Percentiles rank a stretch among this genome's conserved stretches.
phyloP scores from a whole-genome alignment of 1,140 invertebrate species.

The Drosophila erecta region DNA sequence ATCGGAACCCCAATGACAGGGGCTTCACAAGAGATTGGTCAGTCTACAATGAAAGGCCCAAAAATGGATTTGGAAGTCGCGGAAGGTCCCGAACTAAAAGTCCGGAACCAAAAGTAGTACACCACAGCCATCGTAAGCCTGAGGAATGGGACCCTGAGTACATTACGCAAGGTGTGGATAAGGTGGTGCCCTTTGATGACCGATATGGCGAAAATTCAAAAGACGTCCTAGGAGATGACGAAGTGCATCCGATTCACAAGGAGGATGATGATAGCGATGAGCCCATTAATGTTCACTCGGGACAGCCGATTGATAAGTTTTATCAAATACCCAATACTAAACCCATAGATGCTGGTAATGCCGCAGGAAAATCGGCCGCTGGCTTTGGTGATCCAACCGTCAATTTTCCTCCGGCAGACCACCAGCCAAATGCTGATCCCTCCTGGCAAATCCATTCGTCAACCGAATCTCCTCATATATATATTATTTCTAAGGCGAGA shows the following conservation, averaged over 20 bases:
- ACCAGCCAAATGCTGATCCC: background rate
- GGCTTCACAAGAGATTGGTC: slow-evolving; percentile 3
- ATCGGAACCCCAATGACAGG: background rate
- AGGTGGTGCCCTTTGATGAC: background rate
- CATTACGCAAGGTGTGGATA: background rate
- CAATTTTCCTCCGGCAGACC: slow-evolving; percentile 9
- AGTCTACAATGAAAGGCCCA: background rate
- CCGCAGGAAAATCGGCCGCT: slow-evolving; percentile 9
- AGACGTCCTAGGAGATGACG: background rate
- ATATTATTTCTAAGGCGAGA: background rate
- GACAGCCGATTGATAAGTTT: background rate
- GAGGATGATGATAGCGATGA: too few species aligned
- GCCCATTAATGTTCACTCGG: too few species aligned
- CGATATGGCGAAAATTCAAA: too few species aligned
- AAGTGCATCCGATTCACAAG: background rate
- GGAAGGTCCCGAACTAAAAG: background rate
- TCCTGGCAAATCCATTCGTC: too few species aligned
- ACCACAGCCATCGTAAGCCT: background rate
- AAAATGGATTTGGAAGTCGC: background rate
- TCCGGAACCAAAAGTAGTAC: background rate
- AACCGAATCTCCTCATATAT: background rate
- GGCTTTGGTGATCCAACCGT: background rate
- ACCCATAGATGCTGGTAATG: background rate
- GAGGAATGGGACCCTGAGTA: background rate
- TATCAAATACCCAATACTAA: background rate